These are phyloP conservation scores for Telenomus remus DNA, from an alignment of 1,140 invertebrate species.

Conservation along the genomic window DNA sequence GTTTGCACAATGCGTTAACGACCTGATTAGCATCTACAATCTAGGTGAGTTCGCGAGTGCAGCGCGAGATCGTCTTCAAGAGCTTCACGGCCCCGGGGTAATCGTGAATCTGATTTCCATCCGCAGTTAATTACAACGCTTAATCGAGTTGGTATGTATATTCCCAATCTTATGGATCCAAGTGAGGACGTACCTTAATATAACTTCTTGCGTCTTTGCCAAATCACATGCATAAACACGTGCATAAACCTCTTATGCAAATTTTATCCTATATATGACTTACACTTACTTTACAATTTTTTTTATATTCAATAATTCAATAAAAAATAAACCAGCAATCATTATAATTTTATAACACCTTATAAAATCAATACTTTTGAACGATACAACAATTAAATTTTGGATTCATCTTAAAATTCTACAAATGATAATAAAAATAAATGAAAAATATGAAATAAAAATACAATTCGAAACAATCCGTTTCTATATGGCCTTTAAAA, in stretches of 20 bases:
- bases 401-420: too few relatives aligned
- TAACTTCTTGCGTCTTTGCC: slow-evolving; percentile 41
- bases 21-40: slow-evolving; percentile 58
- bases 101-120: slow-evolving; percentile 59
- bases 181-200: slow-evolving; percentile 30
- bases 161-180: slow-evolving; percentile 42
- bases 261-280: slow-evolving; percentile 6
- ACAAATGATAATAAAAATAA: too few relatives aligned
- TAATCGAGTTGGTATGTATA: slow-evolving; percentile 56
- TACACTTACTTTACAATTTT: too few relatives aligned
- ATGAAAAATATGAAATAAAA: too few relatives aligned
- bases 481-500: not conserved
- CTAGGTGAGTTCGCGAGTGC: slow-evolving; percentile 50
- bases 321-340: too few relatives aligned
- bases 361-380: too few relatives aligned
- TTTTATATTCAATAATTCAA: too few relatives aligned
- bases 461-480: too few relatives aligned
- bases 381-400: too few relatives aligned
- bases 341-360: too few relatives aligned
- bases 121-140: slow-evolving; percentile 55
- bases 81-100: slow-evolving; percentile 45
- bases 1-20: slow-evolving; percentile 59
- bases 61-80: slow-evolving; percentile 50
- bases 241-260: slow-evolving; percentile 45
- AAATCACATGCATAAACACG: slow-evolving; percentile 50